Base-by-base conservation (phyloP, 2,888 invertebrate genomes). In the Altica lythri region DNA sequence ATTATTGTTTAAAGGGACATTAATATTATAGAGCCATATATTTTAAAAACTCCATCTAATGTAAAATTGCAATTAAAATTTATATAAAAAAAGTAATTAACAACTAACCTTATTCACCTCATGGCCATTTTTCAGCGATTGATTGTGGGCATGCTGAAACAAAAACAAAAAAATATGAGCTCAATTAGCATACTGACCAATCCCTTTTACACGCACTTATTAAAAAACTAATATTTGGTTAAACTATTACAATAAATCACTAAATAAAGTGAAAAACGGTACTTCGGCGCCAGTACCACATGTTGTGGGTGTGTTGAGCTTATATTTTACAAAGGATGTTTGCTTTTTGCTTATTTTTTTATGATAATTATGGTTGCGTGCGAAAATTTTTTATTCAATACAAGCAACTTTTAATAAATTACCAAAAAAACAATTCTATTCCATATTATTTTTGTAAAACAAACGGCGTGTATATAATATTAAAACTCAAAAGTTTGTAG, bases 141-240 rank as follows among this genome's bases (percentile, higher is more conserved):
- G 77, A 65, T 79, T 78, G 66, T 78, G 78, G 55, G 77, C 73
- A 70, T 79, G 78, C 79, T 79, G 77, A 49, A 79, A 79, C 69
- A 73, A 72, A 72, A 66, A 64, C 60, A 61, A 59, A 57, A 13
- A 34, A 10, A 4, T 13, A 19, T 17, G 1, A 30, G 10, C n/a
- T 9, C 16, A 35, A 22, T 37, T 9, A 47, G 12, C 12, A 14
- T 13, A 32, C 18, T 25, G 27, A 19, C 37, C 40, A 22, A 37
- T 17, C 27, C 22, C 27, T 37, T 47, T 40, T 40, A 35, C 35
- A 5, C 35, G 16, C n/a, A n/a, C n/a, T n/a, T n/a, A 13, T 35
- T 27, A 29, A 44, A 44, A 12, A 17, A 37, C 8, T 10, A 45
- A 40, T 50, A 43, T 55, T 55, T 34, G 13, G 2, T 30, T 5